Base-by-base conservation (phyloP, 35 echinoderm and acorn worm genomes). In the Strongylocentrotus purpuratus region DNA sequence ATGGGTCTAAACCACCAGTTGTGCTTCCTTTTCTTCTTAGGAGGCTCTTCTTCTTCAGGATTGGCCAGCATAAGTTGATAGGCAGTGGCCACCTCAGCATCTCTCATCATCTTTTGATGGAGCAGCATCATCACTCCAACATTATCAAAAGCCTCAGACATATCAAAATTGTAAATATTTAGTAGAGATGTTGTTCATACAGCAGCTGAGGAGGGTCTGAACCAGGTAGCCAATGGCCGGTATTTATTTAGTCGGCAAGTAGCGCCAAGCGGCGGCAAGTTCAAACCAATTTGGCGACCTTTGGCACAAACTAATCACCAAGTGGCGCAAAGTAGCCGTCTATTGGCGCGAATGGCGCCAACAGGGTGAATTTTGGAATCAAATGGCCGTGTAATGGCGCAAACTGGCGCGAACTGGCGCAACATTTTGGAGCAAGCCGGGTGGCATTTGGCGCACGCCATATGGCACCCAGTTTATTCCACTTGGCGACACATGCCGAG, bases 231-330 rank as follows among this genome's bases (percentile, higher is more conserved):
- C 85, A 22, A 86, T 86, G 85, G 85, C 85, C 85, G 85, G 11
- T 86, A 86, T 86, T 86, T 86, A 86, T 86, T 31, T 86, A 31
- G 85, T 86, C 85, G 91, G 91, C 91, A 93, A 93, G 91, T 55
- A 93, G 1, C 91, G 91, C 91, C 12, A 93, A 93, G 91, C 31
- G 91, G 91, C 46, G 91, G 91, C 91, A 93, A 93, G 91, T 93
- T 93, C 25, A 93, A 93, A 93, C 46, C 91, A 93, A 93, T 93
- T 93, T 93, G 12, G 91, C 91, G 91, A 93, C 91, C 91, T 93
- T 93, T 93, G 47, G 91, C 91, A 93, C 91, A 93, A 93, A 93
- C 91, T 93, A 93, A 93, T 93, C 91, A 93, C 91, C 91, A 93
- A 93, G 91, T 52, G 91, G 46, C 91, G 91, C 91, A 93, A 93